phyloP scores from a whole-genome alignment of 2,113 vertebrate species.

The Regulus satrapa region DNA sequence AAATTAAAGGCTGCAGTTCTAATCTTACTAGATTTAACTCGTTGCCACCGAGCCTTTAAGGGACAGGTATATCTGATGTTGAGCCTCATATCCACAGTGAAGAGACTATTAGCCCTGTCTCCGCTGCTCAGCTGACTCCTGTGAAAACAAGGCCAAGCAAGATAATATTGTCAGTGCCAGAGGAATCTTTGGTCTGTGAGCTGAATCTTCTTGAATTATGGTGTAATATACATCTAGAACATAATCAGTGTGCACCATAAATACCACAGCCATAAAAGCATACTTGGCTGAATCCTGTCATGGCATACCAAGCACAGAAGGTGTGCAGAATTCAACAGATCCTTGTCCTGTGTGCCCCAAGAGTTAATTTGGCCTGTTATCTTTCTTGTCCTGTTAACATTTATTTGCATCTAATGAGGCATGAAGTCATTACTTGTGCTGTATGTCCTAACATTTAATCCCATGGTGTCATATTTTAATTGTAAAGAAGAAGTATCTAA shows the following conservation, averaged over 20 bases:
- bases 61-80: not conserved
- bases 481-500: constrained; percentile 26
- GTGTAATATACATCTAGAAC: not conserved
- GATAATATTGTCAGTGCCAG: not conserved
- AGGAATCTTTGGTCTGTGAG: not conserved
- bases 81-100: not conserved
- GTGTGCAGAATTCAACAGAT: not conserved
- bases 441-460: constrained; percentile 41
- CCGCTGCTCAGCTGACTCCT: not conserved
- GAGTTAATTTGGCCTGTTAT: constrained; percentile 20
- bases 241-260: not conserved
- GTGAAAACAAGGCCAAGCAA: not conserved
- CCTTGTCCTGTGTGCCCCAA: not conserved
- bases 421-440: constrained; percentile 25
- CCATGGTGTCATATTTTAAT: constrained; percentile 30
- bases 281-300: not conserved
- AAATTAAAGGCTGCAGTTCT: not conserved
- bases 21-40: not conserved
- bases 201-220: not conserved
- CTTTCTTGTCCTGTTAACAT: constrained; percentile 26
- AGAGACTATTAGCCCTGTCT: not conserved
- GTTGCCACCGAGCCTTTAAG: not conserved
- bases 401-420: constrained; percentile 49
- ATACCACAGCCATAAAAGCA: not conserved
- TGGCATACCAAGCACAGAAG: not conserved